Evolutionary conservation across 2,797 vertebrate species (phyloP).

Genomic region (Leucoraja ocellata): DNA sequence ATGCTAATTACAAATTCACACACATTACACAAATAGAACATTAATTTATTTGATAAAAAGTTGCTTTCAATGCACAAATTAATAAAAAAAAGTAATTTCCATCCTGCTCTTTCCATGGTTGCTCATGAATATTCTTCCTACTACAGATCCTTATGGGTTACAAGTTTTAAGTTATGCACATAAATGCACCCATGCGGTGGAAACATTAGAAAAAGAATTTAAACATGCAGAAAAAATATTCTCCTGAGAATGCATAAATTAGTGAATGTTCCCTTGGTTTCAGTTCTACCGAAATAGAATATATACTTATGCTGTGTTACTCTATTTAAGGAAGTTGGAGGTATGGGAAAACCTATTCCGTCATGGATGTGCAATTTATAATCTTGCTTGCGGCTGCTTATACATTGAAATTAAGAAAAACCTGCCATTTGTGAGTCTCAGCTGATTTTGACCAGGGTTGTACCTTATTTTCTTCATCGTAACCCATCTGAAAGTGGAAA

Average conservation of each 20-base stretch:
- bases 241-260: not conserved
- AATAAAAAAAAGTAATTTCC: not conserved
- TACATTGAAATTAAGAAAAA: not conserved
- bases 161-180: not conserved
- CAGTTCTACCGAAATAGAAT: not conserved
- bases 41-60: not conserved
- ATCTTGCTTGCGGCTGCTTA: not conserved
- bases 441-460: not conserved
- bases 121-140: not conserved
- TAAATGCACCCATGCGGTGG: not conserved
- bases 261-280: not conserved
- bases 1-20: not conserved
- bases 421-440: not conserved
- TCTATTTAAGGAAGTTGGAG: not conserved
- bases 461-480: not conserved
- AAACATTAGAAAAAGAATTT: not conserved
- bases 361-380: not conserved
- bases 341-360: not conserved
- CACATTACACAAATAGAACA: not conserved
- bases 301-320: not conserved
- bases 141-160: not conserved
- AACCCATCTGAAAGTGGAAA: not conserved
- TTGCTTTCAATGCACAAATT: not conserved
- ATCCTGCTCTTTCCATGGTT: not conserved
- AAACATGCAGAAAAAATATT: not conserved